A percentile compares a stretch with the other conserved stretches of the same genome.
phyloP scores from a whole-genome alignment of 1,140 invertebrate genomes.

The Ctenoplectra terminalis region DNA sequence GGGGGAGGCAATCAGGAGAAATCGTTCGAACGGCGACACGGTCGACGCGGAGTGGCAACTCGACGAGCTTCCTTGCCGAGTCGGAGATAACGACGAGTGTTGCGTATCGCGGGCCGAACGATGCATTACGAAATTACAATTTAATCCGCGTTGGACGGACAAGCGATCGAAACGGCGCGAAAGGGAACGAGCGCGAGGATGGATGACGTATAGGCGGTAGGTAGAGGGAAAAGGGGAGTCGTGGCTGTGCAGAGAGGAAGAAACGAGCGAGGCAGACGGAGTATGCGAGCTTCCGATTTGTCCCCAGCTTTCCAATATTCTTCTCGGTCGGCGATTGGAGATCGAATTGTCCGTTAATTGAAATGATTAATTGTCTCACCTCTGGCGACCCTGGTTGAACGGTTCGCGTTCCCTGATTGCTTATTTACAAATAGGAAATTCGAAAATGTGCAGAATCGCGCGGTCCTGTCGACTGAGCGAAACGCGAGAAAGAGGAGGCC shows the following conservation, averaged over 20 bases:
- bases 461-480: constrained; percentile 31
- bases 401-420: constrained; percentile 77
- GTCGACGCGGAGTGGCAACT: neutral
- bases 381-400: constrained; percentile 68
- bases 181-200: neutral
- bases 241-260: constrained; percentile 15
- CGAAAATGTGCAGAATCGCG: constrained; percentile 80
- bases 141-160: constrained; percentile 46
- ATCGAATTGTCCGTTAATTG: constrained; percentile 83
- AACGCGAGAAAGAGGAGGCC: constrained; percentile 30
- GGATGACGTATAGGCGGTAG: neutral
- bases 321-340: constrained; percentile 79
- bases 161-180: constrained; percentile 5
- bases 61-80: neutral
- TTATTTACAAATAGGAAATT: constrained; percentile 84
- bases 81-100: constrained; percentile 19
- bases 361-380: constrained; percentile 84
- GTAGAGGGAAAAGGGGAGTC: neutral
- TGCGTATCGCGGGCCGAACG: constrained; percentile 18
- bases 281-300: constrained; percentile 71
- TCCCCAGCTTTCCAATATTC: constrained; percentile 80
- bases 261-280: constrained; percentile 48
- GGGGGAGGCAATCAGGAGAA: neutral
- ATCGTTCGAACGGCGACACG: neutral
- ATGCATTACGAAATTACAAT: constrained; percentile 65